Base-by-base conservation (phyloP, 1,140 invertebrate genomes). In the Dryas iulia region DNA sequence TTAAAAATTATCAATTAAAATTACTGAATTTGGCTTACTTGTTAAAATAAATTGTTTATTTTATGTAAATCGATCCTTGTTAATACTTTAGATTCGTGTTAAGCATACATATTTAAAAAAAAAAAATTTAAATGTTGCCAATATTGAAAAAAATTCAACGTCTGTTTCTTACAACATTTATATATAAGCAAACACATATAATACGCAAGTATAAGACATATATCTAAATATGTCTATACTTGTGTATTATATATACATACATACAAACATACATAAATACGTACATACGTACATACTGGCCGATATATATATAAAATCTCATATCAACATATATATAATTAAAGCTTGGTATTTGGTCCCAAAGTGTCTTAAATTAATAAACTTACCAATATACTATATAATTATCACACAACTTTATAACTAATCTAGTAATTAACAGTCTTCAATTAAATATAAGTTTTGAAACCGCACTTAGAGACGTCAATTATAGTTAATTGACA, bases 321-420 rank as follows among this genome's bases (percentile, higher is more conserved):
- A 21, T n/a, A n/a, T 47, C 39, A 11, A 47, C 39, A 18, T 21
- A 47, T 47, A n/a, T 39, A 39, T 14, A 39, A 59, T 86, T 87
- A 87, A 89, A 87, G 83, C 83, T 87, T 72, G 59, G 64, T 77
- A 79, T 87, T 87, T 87, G 79, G 84, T 82, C 79, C 78, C 76
- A 74, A 74, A 63, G 72, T 54, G 58, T 24, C 73, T 73, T 59
- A 79, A 74, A 72, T 72, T 77, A 28, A 79, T 88, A 88, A 77
- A 85, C 72, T 82, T 78, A 82, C 72, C 61, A 67, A 84, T 89
- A 86, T 84, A 82, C 68, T 82, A 84, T 83, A 83, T 83, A 70
- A 54, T 66, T 85, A 87, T 86, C 82, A 88, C 86, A 86, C 84
- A 87, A 85, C 77, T 78, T 81, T 81, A 71, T 66, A 76, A 69